Evolutionary conservation across 2,113 vertebrate species (phyloP).

Genomic region (Proteles cristata): DNA sequence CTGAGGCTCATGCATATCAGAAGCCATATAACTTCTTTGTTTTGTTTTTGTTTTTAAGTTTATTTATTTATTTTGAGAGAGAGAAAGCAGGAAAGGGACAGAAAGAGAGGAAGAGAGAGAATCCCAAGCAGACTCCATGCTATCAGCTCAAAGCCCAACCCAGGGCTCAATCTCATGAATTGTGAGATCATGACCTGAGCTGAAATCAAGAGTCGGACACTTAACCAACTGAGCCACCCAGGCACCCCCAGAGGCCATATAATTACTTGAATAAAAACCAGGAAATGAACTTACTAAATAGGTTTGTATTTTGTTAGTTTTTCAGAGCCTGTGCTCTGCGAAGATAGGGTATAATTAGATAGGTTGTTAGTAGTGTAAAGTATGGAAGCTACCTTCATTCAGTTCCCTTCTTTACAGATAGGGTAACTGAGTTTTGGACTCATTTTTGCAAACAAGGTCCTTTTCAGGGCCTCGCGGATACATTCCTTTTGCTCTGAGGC

Average conservation of each 20-base stretch:
- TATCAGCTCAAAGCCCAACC: too few species aligned
- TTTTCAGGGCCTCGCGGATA: not conserved
- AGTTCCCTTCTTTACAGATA: conserved; percentile 24
- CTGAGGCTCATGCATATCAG: not conserved
- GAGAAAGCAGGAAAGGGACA: too few species aligned
- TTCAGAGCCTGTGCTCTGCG: not conserved
- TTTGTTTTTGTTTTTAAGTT: too few species aligned
- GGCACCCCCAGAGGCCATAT: not conserved
- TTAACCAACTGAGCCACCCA: too few species aligned
- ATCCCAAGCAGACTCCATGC: too few species aligned
- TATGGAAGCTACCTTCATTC: not conserved
- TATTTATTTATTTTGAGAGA: too few species aligned
- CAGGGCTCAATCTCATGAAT: too few species aligned
- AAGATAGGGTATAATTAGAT: not conserved
- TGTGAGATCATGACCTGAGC: too few species aligned
- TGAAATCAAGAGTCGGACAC: too few species aligned
- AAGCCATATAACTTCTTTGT: not conserved
- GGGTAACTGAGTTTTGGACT: not conserved
- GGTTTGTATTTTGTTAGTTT: conserved; percentile 24
- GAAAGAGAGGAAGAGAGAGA: too few species aligned
- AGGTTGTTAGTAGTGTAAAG: not conserved
- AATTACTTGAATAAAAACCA: conserved; percentile 34
- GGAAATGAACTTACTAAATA: not conserved
- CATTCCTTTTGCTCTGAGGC: not conserved
- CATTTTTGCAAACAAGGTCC: not conserved